Base-by-base conservation (phyloP, 1,140 invertebrate genomes). In the Zophobas atratus region DNA sequence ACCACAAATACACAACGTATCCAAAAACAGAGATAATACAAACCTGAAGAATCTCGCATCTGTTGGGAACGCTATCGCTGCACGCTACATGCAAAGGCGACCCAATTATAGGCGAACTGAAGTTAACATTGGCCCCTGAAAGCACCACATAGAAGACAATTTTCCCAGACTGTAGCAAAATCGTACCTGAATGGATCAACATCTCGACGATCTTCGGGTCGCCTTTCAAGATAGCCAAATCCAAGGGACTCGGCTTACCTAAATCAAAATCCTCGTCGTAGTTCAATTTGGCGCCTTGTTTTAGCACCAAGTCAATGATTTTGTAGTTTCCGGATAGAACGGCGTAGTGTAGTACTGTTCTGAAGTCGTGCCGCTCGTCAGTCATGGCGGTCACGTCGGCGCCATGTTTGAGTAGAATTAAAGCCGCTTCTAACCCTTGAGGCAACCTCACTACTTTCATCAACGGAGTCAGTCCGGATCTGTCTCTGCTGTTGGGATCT, bases 31-130 rank as follows among this genome's bases (percentile, higher is more conserved):
- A 20, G 57, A 20, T 8, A 8, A n/a, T 60, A 8, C 73, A 72
- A 20, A 84, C 82, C 80, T 82, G 75, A 60, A 93, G 85, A 33
- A 93, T 92, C 85, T 93, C 90, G 80, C 91, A 87, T 77, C 92
- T 89, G 80, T 95, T 94, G 0, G 90, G 89, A 60, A 96, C 93
- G 76, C 92, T 93, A 82, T 96, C 95, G 0, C 94, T 93, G 84
- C 94, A 95, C 0, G 94, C 95, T 2, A 97, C 93, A 86, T 97
- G 95, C 4, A 97, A 88, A 0, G 96, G 92, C 0, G 94, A 94
- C 3, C 95, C 95, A 79, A 96, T 94, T 72, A 96, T 93, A 0
- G 94, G 93, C 6, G 94, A 95, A 6, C 92, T 92, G 4, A 93
- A 92, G 81, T 96, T 96, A 1, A 95, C 93, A 81, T 95, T 89